These are phyloP conservation scores for Ypsolopha sequella DNA, from an alignment of 2,888 invertebrate genomes.

Conservation along the genomic window DNA sequence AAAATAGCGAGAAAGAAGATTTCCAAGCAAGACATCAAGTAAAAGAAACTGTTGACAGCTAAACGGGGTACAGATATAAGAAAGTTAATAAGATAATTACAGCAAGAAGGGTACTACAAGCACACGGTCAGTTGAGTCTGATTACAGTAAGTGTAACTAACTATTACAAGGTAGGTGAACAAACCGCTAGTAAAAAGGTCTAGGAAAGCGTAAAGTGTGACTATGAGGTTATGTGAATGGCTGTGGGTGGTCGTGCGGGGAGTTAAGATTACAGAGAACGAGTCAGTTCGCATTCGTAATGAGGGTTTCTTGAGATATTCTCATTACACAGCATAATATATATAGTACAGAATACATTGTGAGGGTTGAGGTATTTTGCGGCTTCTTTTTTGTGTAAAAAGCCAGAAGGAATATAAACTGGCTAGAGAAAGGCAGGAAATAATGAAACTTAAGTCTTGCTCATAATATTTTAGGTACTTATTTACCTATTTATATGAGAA, in stretches of 20 bases:
- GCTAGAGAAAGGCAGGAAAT: too few relatives aligned
- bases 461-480: too few relatives aligned
- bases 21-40: too few relatives aligned
- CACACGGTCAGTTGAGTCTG: background rate
- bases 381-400: too few relatives aligned
- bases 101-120: background rate
- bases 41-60: background rate
- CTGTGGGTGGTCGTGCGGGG: background rate
- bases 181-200: background rate
- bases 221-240: background rate
- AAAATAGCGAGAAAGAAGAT: too few relatives aligned
- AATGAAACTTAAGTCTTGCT: too few relatives aligned
- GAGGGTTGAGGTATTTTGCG: too few relatives aligned
- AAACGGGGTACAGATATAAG: background rate
- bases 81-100: background rate
- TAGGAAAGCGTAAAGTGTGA: background rate
- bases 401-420: too few relatives aligned
- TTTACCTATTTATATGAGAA: too few relatives aligned
- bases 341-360: too few relatives aligned
- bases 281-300: background rate
- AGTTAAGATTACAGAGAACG: background rate
- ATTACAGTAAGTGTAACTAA: slow-evolving; percentile 1
- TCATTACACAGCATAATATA: background rate
- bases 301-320: background rate
- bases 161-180: background rate